Conservation (phyloP, 2,888 invertebrate genomes). For the Pseudoips prasinana region DNA sequence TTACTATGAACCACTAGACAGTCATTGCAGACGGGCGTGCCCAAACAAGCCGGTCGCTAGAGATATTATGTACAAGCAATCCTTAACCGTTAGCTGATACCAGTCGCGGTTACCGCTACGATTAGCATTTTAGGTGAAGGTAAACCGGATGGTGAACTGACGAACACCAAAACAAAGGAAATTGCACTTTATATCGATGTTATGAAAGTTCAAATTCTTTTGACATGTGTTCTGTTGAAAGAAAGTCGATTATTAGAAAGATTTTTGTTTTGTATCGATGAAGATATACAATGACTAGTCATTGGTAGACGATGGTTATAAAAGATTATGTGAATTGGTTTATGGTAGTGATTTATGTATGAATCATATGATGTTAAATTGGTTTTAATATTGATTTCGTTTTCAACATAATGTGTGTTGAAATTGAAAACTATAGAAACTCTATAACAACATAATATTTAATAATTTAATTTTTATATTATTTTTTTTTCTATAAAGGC, state of each 20-base stretch:
- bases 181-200: slow-evolving; percentile 12
- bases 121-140: slow-evolving; percentile 77
- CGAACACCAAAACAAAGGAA: slow-evolving; percentile 7
- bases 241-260: slow-evolving; percentile 28
- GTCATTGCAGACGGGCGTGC: neutral
- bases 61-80: slow-evolving; percentile 32
- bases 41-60: slow-evolving; percentile 10
- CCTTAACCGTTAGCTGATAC: slow-evolving; percentile 60
- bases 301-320: too few species aligned
- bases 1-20: too few species aligned
- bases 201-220: slow-evolving; percentile 4
- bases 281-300: too few species aligned
- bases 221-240: slow-evolving; percentile 9
- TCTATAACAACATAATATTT: too few species aligned
- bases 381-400: too few species aligned
- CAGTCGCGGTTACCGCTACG: slow-evolving; percentile 41
- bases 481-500: too few species aligned
- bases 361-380: too few species aligned
- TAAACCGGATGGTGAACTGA: slow-evolving; percentile 44
- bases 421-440: too few species aligned
- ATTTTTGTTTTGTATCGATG: slow-evolving; percentile 6
- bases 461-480: too few species aligned
- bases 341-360: too few species aligned
- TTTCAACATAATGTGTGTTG: too few species aligned
- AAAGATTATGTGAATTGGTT: too few species aligned